Base-by-base conservation (phyloP, 2,888 invertebrate genomes). In the Ormyrus pomaceus region DNA sequence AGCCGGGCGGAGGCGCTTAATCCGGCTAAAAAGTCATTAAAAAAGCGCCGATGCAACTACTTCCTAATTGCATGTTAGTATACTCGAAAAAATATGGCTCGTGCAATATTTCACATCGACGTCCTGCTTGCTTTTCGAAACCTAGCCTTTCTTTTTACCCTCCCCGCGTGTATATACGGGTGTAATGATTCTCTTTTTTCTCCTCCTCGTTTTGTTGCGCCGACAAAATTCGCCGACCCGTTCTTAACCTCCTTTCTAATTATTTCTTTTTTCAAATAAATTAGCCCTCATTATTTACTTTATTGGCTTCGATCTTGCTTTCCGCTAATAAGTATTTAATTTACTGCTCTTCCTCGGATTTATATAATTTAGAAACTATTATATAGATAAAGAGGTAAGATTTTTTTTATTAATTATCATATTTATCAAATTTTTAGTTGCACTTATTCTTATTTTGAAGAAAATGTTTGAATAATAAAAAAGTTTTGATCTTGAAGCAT, bases 1-100 rank as follows among this genome's bases (percentile, higher is more conserved):
- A 65, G 51, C 19, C 51, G n/a, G 61, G 66, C 45, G 62, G 58
- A 73, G 62, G 56, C 53, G 75, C 75, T 79, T 79, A 75, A 79
- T 75, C 68, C 79, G 19, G 53, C 70, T 79, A 74, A 79, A 69
- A 73, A 73, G 73, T 79, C 56, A 64, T 70, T 78, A 74, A 79
- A 70, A 64, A 62, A 19, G 48, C 13, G 65, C 46, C 58, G 68
- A 80, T 73, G 64, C 77, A 73, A 80, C 77, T 80, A 77, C 77
- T 80, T 80, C 65, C 77, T 80, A 80, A 80, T 80, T 80, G 73
- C 58, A 80, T 73, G 77, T 73, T 77, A 65, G 77, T 73, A 77
- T 70, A 65, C 53, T 69, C 34, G 59, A 69, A 70, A 74, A 74
- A 69, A 79, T 79, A 79, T 70, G 48, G 70, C 65, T 62, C 69